Conservation (phyloP, 2,888 invertebrate genomes). For the Itoplectis maculator region DNA sequence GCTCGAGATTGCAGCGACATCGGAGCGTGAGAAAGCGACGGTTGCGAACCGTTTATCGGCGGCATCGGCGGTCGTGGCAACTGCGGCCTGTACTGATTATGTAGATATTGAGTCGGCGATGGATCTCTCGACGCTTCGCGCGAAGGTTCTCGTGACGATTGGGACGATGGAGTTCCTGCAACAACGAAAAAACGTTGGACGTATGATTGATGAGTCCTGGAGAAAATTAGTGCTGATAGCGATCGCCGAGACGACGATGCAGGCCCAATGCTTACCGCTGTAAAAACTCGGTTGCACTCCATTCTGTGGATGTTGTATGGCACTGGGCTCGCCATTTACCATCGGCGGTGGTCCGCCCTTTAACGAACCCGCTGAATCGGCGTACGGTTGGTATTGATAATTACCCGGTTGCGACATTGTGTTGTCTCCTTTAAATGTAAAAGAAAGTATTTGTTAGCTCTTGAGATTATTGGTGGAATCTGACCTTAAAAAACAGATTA, state of each 20-base stretch:
- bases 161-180: slow-evolving; percentile 83
- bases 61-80: slow-evolving; percentile 76
- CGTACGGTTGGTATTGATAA: slow-evolving; percentile 76
- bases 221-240: neutral
- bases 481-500: neutral
- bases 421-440: slow-evolving; percentile 69
- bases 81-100: slow-evolving; percentile 78
- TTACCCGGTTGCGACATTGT: slow-evolving; percentile 79
- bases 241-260: neutral
- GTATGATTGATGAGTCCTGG: neutral
- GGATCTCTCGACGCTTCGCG: slow-evolving; percentile 85
- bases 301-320: slow-evolving; percentile 76
- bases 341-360: slow-evolving; percentile 74
- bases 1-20: slow-evolving; percentile 49
- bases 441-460: neutral
- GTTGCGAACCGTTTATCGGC: slow-evolving; percentile 78
- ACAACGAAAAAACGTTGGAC: neutral
- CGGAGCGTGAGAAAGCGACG: slow-evolving; percentile 12
- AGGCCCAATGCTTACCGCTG: slow-evolving; percentile 72
- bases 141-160: slow-evolving; percentile 85
- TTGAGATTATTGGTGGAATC: neutral
- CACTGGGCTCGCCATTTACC: slow-evolving; percentile 77
- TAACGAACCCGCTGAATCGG: slow-evolving; percentile 72
- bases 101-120: slow-evolving; percentile 82
- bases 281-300: slow-evolving; percentile 77